Percentiles rank a stretch among this genome's conserved stretches.
Evolutionary conservation across 2,888 invertebrate species (phyloP).

Genomic region (Harpalus rubripes): DNA sequence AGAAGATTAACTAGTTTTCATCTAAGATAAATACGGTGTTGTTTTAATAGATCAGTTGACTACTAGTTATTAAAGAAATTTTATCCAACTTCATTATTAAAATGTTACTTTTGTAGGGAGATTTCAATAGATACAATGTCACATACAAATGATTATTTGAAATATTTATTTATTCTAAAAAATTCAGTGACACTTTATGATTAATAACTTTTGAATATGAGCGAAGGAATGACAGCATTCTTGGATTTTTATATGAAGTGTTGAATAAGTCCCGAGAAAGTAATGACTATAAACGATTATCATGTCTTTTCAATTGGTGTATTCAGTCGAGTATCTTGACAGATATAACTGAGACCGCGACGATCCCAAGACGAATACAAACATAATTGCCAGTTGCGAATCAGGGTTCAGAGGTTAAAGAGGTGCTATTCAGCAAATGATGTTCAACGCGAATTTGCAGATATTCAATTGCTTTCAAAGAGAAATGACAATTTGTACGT

Average conservation of each 20-base stretch:
- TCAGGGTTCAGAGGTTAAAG: conserved; percentile 49
- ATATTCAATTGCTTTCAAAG: conserved; percentile 46
- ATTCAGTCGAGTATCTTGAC: conserved; percentile 44
- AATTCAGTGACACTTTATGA: not conserved
- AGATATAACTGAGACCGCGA: conserved; percentile 42
- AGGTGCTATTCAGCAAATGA: conserved; percentile 54
- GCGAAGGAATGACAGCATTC: conserved; percentile 3
- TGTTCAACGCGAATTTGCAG: conserved; percentile 39
- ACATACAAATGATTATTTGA: no score
- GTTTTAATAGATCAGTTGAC: no score
- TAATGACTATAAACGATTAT: conserved; percentile 39
- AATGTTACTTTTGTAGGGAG: no score
- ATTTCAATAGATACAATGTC: no score
- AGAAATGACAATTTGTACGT: conserved; percentile 28
- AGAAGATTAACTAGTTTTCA: no score
- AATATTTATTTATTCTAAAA: no score
- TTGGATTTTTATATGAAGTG: not conserved
- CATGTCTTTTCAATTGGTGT: conserved; percentile 50
- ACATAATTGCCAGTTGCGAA: conserved; percentile 57
- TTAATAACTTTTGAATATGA: conserved; percentile 6
- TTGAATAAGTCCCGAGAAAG: conserved; percentile 10
- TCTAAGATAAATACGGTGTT: no score
- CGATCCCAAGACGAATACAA: conserved; percentile 33
- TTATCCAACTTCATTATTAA: no score
- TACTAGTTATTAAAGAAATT: no score